Evolutionary conservation across 2,797 vertebrate genomes (phyloP).

Genomic region (Selene dorsalis): DNA sequence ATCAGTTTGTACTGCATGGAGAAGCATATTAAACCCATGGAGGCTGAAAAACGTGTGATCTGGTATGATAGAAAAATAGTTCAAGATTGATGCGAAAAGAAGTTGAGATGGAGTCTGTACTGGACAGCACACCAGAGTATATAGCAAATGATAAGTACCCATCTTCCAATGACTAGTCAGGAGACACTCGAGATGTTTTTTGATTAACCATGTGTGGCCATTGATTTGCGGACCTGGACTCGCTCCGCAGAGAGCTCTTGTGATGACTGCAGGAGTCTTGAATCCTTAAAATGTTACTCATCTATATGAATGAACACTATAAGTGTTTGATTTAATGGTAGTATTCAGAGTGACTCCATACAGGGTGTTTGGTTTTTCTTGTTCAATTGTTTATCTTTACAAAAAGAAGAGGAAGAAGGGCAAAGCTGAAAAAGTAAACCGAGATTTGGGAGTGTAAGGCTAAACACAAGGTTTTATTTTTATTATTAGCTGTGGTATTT

Average conservation of each 20-base stretch:
- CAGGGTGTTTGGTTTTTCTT: background rate
- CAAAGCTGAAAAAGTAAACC: background rate
- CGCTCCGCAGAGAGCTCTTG: slow-evolving; percentile 13
- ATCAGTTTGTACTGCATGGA: slow-evolving; percentile 18
- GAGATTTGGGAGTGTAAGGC: background rate
- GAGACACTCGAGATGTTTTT: slow-evolving; percentile 16
- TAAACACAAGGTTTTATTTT: slow-evolving; percentile 2
- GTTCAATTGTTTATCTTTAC: background rate
- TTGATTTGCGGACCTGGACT: slow-evolving; percentile 39
- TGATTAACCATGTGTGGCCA: slow-evolving; percentile 41
- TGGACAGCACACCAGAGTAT: background rate
- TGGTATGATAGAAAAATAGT: slow-evolving; percentile 17
- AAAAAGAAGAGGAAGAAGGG: background rate
- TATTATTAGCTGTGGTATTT: slow-evolving; percentile 1
- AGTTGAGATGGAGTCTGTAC: background rate
- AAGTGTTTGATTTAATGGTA: background rate
- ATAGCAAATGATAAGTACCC: slow-evolving; percentile 1
- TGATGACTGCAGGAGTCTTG: slow-evolving; percentile 1
- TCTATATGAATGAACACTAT: background rate
- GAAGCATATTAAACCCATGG: slow-evolving; percentile 8
- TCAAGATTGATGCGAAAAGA: slow-evolving; percentile 2
- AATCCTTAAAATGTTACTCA: background rate
- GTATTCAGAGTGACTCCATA: background rate
- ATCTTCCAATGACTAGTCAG: slow-evolving; percentile 24
- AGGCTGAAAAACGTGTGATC: slow-evolving; percentile 5